phyloP scores from a whole-genome alignment of 2,797 vertebrate species.

The Rhinella marina region DNA sequence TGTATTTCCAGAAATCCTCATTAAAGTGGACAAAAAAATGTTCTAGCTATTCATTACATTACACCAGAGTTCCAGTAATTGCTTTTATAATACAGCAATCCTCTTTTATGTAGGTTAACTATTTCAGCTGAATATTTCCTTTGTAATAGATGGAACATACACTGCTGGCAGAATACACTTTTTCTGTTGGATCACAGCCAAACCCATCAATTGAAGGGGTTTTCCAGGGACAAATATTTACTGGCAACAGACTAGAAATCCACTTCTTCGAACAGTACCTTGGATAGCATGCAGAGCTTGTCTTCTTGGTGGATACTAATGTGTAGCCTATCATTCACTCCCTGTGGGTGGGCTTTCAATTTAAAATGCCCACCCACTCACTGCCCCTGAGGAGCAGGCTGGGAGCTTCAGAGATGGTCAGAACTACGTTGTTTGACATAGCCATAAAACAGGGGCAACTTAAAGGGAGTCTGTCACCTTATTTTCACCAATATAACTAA shows the following conservation, averaged over 20 bases:
- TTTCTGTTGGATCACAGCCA: not conserved
- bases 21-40: constrained; percentile 42
- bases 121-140: not conserved
- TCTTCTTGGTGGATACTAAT: not conserved
- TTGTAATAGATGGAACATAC: not conserved
- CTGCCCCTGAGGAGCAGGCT: not conserved
- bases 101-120: constrained; percentile 12
- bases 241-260: not conserved
- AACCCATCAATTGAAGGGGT: not conserved
- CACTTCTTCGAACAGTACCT: not conserved
- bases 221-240: not conserved
- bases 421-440: not conserved
- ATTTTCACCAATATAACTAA: no score
- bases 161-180: not conserved
- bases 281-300: not conserved
- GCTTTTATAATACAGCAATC: constrained; percentile 34
- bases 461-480: no score
- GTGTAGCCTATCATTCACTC: not conserved
- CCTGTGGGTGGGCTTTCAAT: not conserved
- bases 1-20: constrained; percentile 50
- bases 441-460: no score
- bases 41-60: constrained; percentile 39
- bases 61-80: constrained; percentile 43
- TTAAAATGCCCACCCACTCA: not conserved
- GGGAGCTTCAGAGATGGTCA: not conserved